These are phyloP conservation scores for Macquaria australasica DNA, from an alignment of 2,113 vertebrate species.

Conservation along the genomic window DNA sequence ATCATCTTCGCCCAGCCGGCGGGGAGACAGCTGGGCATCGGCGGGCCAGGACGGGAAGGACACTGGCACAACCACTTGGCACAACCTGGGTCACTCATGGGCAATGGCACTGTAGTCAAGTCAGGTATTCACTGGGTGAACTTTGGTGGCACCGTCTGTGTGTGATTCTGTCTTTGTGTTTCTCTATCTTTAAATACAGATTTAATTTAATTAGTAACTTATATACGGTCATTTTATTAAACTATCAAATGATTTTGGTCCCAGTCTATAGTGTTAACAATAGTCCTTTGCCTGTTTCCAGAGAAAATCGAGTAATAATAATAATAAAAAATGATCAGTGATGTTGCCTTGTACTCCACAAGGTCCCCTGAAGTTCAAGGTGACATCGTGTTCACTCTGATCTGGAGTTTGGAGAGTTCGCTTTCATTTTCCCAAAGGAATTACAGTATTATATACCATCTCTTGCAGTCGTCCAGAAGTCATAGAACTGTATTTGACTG, in stretches of 20 bases:
- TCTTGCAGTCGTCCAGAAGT: neutral
- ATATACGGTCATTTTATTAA: neutral
- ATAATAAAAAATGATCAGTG: neutral
- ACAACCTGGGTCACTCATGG: conserved; percentile 90
- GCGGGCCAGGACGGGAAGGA: conserved; percentile 89
- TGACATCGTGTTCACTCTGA: neutral
- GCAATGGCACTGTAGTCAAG: conserved; percentile 93
- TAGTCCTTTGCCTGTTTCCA: neutral
- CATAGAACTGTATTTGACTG: neutral
- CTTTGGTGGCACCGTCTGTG: conserved; percentile 34
- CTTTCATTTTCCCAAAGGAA: too few relatives aligned
- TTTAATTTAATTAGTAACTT: neutral
- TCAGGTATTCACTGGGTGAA: conserved; percentile 88
- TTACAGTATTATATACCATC: neutral
- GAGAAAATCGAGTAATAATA: neutral
- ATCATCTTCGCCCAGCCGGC: conserved; percentile 99
- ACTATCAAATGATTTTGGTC: neutral
- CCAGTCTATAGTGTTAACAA: neutral
- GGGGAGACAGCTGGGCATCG: conserved; percentile 88
- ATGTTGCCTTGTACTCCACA: neutral
- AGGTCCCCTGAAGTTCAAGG: too few relatives aligned
- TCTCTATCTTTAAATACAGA: conserved; percentile 1
- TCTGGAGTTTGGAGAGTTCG: neutral
- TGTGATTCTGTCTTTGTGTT: conserved; percentile 13
- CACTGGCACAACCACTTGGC: conserved; percentile 95